Evolutionary conservation across 2,113 vertebrate species (phyloP), one percentile per base, ranked within the genome.

Genomic region (Prietella phreatophila): DNA sequence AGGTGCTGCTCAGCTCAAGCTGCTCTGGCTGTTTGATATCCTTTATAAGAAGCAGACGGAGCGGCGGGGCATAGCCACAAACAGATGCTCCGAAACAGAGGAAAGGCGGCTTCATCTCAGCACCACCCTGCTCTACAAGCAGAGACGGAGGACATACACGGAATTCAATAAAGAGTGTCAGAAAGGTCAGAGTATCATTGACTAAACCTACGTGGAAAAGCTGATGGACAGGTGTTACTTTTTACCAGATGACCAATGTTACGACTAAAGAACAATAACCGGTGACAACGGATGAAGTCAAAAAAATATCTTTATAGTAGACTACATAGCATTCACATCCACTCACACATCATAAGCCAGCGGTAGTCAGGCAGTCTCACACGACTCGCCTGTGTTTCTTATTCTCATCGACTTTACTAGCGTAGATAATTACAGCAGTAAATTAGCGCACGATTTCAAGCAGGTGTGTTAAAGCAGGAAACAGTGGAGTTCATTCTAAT

Each of bases 21-120:
- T 83, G 92, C 89, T 87, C 92, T 88, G 92, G 85, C 91, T 90
- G 89, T 95, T 94, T 95, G 94, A 95, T 95, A 92, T 94, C 87
- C 92, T 94, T 95, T 95, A 96, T 95, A 94, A 94, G 94, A 95
- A 95, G 92, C 94, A 95, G 94, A 95, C 93, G 94, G 88, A 92
- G 88, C 90, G 89, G 85, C 86, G 61, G 91, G 92, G 92, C 25
- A 86, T 92, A 92, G 93, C 93, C 90, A 90, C 93, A 93, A 93
- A 94, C 94, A 94, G 90, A 92, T 86, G 92, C 86, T 56, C 86
- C 55, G 36, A 89, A 87, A 90, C 91, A 90, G 88, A 47, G 90
- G 90, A 90, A 92, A 89, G 90, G 83, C 89, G 80, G 88, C 90
- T 89, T 90, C 47, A 69, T 84, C 60, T n/a, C 56, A 63, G 39